Conservation (phyloP, 2,113 vertebrate species). For the Strix uralensis region DNA sequence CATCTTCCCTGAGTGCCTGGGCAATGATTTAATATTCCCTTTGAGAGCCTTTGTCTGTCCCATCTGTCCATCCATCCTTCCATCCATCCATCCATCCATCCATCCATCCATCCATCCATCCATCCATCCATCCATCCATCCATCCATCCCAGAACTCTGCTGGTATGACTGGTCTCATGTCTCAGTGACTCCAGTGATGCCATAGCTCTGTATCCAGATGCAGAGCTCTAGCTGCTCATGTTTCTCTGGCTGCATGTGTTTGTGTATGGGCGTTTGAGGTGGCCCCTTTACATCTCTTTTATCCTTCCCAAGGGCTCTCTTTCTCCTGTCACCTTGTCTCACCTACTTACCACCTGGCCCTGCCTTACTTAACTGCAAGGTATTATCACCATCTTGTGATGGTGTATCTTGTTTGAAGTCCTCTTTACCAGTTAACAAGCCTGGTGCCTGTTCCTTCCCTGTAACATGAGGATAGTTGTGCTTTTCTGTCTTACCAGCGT, state of each 20-base stretch:
- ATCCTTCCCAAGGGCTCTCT: neutral
- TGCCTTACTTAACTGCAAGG: neutral
- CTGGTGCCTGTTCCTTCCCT: neutral
- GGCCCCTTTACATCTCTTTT: neutral
- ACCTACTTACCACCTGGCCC: neutral
- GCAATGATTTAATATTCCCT: neutral
- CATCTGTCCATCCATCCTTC: neutral
- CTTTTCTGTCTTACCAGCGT: neutral
- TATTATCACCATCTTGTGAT: neutral
- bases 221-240: neutral
- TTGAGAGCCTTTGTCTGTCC: neutral
- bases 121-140: neutral
- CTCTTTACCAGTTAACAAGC: neutral
- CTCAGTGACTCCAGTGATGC: neutral
- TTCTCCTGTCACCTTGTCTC: neutral
- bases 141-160: neutral
- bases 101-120: neutral
- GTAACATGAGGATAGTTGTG: neutral
- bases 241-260: neutral
- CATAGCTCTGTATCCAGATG: neutral
- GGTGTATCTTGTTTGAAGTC: neutral
- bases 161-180: neutral
- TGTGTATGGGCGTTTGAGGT: neutral
- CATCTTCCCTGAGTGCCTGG: neutral
- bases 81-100: too few relatives aligned